A percentile compares a stretch with the other conserved stretches of the same genome.
Conservation (phyloP, 2,797 vertebrate genomes). For the Heterohyrax brucei region DNA sequence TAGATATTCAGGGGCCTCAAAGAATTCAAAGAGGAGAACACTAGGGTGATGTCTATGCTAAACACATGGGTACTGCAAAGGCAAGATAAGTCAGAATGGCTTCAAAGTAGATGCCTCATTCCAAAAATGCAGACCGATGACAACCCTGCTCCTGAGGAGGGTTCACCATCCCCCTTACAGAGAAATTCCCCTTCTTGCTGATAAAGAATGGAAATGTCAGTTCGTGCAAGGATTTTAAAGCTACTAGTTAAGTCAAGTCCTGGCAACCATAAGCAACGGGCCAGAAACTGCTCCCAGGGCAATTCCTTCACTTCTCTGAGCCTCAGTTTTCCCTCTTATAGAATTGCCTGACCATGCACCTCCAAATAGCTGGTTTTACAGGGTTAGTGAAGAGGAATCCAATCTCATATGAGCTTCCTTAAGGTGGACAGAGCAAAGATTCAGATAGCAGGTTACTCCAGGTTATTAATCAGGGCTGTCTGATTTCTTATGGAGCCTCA, state of each 20-base stretch:
- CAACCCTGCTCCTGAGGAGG: not conserved
- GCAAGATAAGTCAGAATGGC: constrained; percentile 80
- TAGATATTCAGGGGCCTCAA: constrained; percentile 51
- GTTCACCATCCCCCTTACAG: constrained; percentile 71
- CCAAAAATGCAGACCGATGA: constrained; percentile 83
- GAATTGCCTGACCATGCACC: not conserved
- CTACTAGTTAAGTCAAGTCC: constrained; percentile 66
- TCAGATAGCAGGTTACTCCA: constrained; percentile 14
- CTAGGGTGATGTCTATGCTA: constrained; percentile 70
- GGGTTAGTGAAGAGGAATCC: constrained; percentile 15
- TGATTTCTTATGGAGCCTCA: not conserved
- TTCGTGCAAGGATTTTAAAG: constrained; percentile 17
- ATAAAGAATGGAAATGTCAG: not conserved
- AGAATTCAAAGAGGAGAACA: constrained; percentile 81
- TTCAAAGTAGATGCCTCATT: constrained; percentile 81
- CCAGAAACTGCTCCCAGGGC: not conserved
- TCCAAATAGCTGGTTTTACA: not conserved
- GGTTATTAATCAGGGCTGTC: not conserved
- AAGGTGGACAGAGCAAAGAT: not conserved
- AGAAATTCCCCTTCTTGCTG: constrained; percentile 77
- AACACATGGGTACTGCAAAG: constrained; percentile 81
- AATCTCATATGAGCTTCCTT: constrained; percentile 31
- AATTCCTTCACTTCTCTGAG: not conserved
- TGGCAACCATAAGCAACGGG: constrained; percentile 40
- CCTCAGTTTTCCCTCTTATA: not conserved